These are phyloP conservation scores for Microplitis manilae DNA, from an alignment of 2,888 invertebrate species.

Conservation along the genomic window DNA sequence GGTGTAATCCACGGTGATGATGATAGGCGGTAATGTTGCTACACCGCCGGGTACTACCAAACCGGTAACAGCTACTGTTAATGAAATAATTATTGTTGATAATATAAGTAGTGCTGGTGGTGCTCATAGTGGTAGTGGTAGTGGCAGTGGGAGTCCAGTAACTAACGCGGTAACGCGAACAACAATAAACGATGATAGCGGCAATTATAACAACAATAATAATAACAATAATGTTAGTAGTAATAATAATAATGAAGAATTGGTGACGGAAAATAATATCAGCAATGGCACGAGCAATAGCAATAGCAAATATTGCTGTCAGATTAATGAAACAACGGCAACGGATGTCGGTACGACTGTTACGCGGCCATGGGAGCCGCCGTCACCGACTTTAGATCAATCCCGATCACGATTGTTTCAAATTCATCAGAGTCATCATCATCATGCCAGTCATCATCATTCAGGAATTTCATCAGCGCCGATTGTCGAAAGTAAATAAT, in stretches of 20 bases:
- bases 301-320: constrained; percentile 61
- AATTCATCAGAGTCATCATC: constrained; percentile 59
- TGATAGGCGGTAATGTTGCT: constrained; percentile 69
- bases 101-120: constrained; percentile 67
- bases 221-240: constrained; percentile 49
- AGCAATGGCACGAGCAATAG: constrained; percentile 46
- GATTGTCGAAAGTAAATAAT: constrained; percentile 61
- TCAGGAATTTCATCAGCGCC: constrained; percentile 61
- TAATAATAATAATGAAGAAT: constrained; percentile 48
- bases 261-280: constrained; percentile 52
- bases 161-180: constrained; percentile 62
- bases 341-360: constrained; percentile 53
- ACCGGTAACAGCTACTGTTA: constrained; percentile 63
- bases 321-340: constrained; percentile 61
- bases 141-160: constrained; percentile 67
- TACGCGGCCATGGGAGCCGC: constrained; percentile 68
- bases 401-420: constrained; percentile 63
- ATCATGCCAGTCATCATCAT: constrained; percentile 62
- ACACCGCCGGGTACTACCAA: constrained; percentile 68
- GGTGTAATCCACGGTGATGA: constrained; percentile 61
- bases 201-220: constrained; percentile 54
- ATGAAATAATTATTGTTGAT: constrained; percentile 67
- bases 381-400: constrained; percentile 63
- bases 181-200: constrained; percentile 54
- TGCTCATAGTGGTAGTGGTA: constrained; percentile 68